These are phyloP conservation scores for Oreonectes daqikongensis DNA, from an alignment of 2,797 vertebrate species.

Conservation along the genomic window DNA sequence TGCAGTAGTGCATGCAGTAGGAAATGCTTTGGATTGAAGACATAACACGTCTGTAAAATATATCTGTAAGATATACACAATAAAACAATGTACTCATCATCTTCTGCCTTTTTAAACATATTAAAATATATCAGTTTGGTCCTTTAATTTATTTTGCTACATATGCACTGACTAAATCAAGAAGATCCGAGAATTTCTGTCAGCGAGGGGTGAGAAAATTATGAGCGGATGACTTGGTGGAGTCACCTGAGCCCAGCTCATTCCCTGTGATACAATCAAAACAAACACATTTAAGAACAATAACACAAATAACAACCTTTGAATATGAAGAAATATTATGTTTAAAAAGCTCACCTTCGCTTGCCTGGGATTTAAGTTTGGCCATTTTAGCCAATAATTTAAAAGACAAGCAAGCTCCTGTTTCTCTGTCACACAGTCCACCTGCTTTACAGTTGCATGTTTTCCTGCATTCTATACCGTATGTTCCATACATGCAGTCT, in stretches of 20 bases:
- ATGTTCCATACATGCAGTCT: conserved; percentile 93
- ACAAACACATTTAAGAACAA: neutral
- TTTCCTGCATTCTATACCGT: conserved; percentile 90
- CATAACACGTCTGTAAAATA: conserved; percentile 44
- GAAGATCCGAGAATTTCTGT: conserved; percentile 63
- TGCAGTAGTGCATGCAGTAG: neutral
- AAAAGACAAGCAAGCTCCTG: conserved; percentile 89
- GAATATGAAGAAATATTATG: no score
- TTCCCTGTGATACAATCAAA: conserved; percentile 73
- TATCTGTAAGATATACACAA: conserved; percentile 65
- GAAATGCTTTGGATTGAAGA: conserved; percentile 43
- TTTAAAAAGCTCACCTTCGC: conserved; percentile 84
- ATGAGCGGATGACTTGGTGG: conserved; percentile 72
- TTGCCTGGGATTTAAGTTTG: conserved; percentile 73
- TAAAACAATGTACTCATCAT: conserved; percentile 54
- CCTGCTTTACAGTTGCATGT: conserved; percentile 88
- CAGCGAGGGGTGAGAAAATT: conserved; percentile 92
- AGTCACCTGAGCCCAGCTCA: conserved; percentile 88
- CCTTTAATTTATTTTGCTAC: conserved; percentile 81
- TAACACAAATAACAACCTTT: no score
- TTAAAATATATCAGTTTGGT: conserved; percentile 78
- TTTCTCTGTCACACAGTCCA: conserved; percentile 91
- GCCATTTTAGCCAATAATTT: conserved; percentile 87
- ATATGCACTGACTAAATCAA: conserved; percentile 68
- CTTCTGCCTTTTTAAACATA: conserved; percentile 64